Conservation (phyloP, 2,113 vertebrate species). For the Ivindomyrus marchei region DNA sequence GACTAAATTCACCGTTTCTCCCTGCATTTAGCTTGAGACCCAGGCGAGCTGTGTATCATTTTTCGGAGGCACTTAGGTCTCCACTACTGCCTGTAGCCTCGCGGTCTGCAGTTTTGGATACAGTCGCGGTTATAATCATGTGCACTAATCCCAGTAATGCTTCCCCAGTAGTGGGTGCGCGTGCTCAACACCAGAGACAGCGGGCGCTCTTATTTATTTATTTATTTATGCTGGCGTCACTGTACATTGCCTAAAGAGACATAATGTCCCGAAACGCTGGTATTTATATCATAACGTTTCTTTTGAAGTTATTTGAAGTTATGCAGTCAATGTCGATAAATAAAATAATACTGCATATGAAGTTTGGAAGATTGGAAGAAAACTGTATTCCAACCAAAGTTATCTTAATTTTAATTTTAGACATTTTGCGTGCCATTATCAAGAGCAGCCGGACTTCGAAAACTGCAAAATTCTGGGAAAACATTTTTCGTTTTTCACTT, state of each 20-base stretch:
- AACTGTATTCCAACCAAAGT: background rate
- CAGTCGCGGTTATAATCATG: conserved; percentile 17
- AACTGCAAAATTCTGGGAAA: background rate
- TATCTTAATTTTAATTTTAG: background rate
- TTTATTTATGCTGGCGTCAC: background rate
- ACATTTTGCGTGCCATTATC: background rate
- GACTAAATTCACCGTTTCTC: background rate
- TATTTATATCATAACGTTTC: background rate
- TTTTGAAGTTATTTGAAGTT: background rate
- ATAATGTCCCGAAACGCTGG: background rate
- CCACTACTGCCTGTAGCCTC: background rate
- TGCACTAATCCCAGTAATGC: conserved; percentile 33
- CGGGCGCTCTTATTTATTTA: background rate
- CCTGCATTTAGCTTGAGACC: background rate
- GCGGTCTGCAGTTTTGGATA: background rate
- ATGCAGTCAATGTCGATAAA: background rate
- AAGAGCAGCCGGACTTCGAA: background rate
- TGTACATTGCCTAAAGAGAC: background rate
- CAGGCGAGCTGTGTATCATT: background rate
- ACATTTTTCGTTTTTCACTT: background rate
- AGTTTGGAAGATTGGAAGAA: background rate
- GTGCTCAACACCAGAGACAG: conserved; percentile 19
- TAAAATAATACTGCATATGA: background rate
- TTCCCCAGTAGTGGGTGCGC: conserved; percentile 23
- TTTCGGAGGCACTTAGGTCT: background rate